These are phyloP conservation scores for Indicator indicator DNA, from an alignment of 2,113 vertebrate genomes.

Conservation along the genomic window DNA sequence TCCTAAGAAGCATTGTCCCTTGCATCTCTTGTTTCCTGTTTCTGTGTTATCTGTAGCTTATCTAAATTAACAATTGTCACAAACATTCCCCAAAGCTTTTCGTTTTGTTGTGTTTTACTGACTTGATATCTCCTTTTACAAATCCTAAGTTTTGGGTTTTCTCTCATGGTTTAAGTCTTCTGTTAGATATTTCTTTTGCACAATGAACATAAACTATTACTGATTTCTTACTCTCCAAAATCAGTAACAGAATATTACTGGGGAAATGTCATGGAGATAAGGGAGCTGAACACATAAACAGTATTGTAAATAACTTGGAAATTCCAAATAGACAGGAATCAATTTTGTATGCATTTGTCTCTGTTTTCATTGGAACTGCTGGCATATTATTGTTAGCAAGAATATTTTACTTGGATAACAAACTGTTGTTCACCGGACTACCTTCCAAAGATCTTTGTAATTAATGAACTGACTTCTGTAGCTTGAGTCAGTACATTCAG, in stretches of 20 bases:
- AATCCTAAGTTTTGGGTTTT: neutral
- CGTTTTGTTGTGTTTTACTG: neutral
- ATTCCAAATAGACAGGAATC: neutral
- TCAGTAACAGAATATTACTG: neutral
- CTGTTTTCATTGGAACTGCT: neutral
- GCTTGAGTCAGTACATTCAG: neutral
- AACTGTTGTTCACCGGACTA: neutral
- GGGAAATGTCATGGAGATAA: neutral
- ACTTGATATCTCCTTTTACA: neutral
- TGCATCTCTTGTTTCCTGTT: neutral
- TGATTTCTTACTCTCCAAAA: neutral
- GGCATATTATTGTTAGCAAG: neutral
- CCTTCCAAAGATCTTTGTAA: neutral
- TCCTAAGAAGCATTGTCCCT: neutral
- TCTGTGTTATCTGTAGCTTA: neutral
- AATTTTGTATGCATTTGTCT: neutral
- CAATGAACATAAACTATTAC: neutral
- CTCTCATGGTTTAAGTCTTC: neutral
- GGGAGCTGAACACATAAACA: neutral
- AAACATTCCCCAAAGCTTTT: neutral
- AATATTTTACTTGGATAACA: neutral
- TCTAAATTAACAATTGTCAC: neutral
- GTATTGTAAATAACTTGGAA: accelerated
- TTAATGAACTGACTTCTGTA: neutral
- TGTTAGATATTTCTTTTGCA: neutral